These are phyloP conservation scores for Periplaneta americana DNA, from an alignment of 1,140 invertebrate species.

Conservation along the genomic window DNA sequence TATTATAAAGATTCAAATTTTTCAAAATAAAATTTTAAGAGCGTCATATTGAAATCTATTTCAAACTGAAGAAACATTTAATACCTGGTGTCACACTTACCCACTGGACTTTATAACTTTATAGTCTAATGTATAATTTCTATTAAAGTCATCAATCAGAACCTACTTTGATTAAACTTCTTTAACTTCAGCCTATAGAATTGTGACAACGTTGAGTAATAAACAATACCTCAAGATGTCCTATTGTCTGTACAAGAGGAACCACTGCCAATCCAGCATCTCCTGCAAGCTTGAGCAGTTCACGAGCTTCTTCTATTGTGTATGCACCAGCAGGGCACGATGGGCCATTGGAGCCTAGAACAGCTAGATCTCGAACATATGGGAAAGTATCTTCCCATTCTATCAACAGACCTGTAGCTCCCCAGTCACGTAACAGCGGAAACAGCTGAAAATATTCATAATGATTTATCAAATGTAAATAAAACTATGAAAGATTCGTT, in stretches of 20 bases:
- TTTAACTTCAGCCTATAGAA: too few relatives aligned
- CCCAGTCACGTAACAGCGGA: constrained; percentile 53
- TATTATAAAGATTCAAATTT: too few relatives aligned
- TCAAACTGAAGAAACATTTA: too few relatives aligned
- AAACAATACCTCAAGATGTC: constrained; percentile 69
- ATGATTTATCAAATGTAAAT: not conserved
- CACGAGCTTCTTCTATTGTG: constrained; percentile 49
- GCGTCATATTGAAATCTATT: too few relatives aligned
- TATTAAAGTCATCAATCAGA: too few relatives aligned
- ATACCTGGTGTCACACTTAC: too few relatives aligned
- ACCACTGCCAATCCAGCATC: constrained; percentile 70
- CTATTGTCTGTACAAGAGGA: constrained; percentile 93
- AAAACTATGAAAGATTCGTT: not conserved
- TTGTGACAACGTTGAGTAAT: too few relatives aligned
- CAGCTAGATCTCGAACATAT: constrained; percentile 58
- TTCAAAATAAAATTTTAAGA: too few relatives aligned
- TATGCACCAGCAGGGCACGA: constrained; percentile 55
- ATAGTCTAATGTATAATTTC: too few relatives aligned
- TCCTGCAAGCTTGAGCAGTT: constrained; percentile 52
- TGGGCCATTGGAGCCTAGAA: constrained; percentile 53
- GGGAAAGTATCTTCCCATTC: constrained; percentile 96
- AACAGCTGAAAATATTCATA: constrained; percentile 43
- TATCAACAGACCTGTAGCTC: constrained; percentile 75
- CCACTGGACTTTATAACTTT: too few relatives aligned
- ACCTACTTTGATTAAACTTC: too few relatives aligned